Evolutionary conservation across 2,113 vertebrate species (phyloP), one percentile per base, ranked within the genome.

Genomic region (Melozone crissalis): DNA sequence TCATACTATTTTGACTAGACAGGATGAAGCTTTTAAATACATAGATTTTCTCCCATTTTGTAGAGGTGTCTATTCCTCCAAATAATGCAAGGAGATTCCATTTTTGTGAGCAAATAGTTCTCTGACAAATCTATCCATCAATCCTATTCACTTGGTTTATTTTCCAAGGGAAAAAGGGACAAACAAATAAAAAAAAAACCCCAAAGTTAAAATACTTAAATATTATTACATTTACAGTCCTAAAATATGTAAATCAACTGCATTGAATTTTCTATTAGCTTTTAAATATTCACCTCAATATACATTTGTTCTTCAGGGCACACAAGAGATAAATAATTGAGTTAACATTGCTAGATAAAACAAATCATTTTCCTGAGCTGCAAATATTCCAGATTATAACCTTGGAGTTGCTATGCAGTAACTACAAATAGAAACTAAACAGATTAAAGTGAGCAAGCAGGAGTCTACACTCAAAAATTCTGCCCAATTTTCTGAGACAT

Each of bases 231-330:
- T 87, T 95, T 95, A 75, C 84, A 65, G 27, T 88, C 58, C 66
- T 84, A 57, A 92, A 91, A 74, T 24, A 86, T 4, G 31, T 82
- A 82, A 87, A 84, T 92, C 82, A 84, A 76, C 81, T 46, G 77
- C 84, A 90, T 14, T 89, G 58, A 58, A 57, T 89, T 90, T 89
- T 89, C 94, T 88, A 66, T 94, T 84, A 79, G 58, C 58, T 94
- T 93, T 94, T 96, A 94, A 94, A 95, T 87, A 95, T 89, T 82
- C 89, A 93, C 78, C 79, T 93, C 84, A 62, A 87, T 66, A 92
- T 71, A 93, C 92, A 84, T 92, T 93, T 93, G 83, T 87, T 95
- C 95, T 95, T 90, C 51, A 92, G 93, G 89, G 88, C 81, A 74
- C 75, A 93, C 28, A 61, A 21, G 39, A 90, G 84, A 95, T 47